phyloP scores from a whole-genome alignment of 1,140 invertebrate species.

The Trichomalopsis sarcophagae region DNA sequence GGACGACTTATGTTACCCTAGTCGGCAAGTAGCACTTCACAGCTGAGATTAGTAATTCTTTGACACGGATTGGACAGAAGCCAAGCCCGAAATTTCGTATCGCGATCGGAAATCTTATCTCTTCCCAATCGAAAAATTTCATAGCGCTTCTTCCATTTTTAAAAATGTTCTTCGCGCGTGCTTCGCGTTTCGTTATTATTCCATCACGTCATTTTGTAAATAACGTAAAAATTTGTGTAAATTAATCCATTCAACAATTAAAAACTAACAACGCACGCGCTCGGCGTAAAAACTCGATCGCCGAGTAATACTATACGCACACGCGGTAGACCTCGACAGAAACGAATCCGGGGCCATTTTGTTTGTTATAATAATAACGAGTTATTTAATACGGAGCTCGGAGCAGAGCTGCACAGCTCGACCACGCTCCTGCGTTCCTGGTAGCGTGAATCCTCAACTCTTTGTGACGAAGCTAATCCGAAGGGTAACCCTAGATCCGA shows the following conservation, averaged over 20 bases:
- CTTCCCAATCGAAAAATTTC: neutral
- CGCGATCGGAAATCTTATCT: neutral
- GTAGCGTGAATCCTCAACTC: constrained; percentile 47
- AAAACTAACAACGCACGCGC: too few species aligned
- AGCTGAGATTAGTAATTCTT: constrained; percentile 38
- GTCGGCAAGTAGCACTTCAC: constrained; percentile 42
- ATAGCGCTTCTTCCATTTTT: neutral
- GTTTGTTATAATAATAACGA: neutral
- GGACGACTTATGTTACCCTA: constrained; percentile 39
- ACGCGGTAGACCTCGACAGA: too few species aligned
- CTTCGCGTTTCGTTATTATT: too few species aligned
- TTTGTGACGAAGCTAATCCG: constrained; percentile 47
- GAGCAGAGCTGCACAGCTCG: neutral
- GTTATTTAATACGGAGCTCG: neutral
- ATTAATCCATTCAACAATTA: too few species aligned
- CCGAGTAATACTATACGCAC: too few species aligned
- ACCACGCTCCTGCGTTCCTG: constrained; percentile 51
- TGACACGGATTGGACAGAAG: neutral
- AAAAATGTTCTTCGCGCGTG: neutral
- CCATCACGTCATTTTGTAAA: too few species aligned
- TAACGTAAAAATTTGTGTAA: too few species aligned
- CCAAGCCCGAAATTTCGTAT: neutral
- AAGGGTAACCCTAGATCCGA: constrained; percentile 13
- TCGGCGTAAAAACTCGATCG: too few species aligned
- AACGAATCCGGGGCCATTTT: neutral